A percentile compares a stretch with the other conserved stretches of the same genome.
Evolutionary conservation across 2,888 invertebrate genomes (phyloP).

Genomic region (Drosophila emarginata): DNA sequence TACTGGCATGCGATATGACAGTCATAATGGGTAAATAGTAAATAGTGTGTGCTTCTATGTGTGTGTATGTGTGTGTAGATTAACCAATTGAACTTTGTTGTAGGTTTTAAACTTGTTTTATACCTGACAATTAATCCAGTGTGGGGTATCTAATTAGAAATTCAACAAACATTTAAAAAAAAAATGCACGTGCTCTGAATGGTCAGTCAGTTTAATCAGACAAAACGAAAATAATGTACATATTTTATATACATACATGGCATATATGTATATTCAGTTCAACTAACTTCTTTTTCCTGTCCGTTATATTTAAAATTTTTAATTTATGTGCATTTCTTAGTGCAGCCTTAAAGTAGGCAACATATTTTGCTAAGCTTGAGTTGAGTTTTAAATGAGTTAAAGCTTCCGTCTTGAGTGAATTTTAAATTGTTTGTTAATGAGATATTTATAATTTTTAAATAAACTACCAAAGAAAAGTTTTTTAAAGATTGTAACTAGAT

Average conservation of each 20-base stretch:
- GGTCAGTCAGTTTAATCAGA: background rate
- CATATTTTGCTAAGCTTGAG: background rate
- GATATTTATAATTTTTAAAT: too few relatives aligned
- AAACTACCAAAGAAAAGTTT: too few relatives aligned
- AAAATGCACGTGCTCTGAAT: constrained; percentile 21
- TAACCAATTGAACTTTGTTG: constrained; percentile 23
- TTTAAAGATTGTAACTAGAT: too few relatives aligned
- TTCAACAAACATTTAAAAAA: constrained; percentile 42
- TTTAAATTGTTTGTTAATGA: too few relatives aligned
- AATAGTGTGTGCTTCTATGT: background rate
- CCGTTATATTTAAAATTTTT: background rate
- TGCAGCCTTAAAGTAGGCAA: background rate
- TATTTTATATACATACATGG: constrained; percentile 13
- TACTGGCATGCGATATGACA: constrained; percentile 89
- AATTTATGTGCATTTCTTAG: background rate
- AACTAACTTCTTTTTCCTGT: background rate
- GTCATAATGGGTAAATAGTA: constrained; percentile 87
- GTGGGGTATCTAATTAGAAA: constrained; percentile 33
- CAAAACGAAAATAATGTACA: constrained; percentile 3
- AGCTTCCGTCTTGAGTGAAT: too few relatives aligned
- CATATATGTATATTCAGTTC: background rate
- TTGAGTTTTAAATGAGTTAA: background rate
- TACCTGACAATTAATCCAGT: constrained; percentile 11
- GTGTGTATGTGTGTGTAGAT: background rate
- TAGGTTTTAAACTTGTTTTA: constrained; percentile 17